phyloP scores from a whole-genome alignment of 2,888 invertebrate species.

The Leptinotarsa peninsularis region DNA sequence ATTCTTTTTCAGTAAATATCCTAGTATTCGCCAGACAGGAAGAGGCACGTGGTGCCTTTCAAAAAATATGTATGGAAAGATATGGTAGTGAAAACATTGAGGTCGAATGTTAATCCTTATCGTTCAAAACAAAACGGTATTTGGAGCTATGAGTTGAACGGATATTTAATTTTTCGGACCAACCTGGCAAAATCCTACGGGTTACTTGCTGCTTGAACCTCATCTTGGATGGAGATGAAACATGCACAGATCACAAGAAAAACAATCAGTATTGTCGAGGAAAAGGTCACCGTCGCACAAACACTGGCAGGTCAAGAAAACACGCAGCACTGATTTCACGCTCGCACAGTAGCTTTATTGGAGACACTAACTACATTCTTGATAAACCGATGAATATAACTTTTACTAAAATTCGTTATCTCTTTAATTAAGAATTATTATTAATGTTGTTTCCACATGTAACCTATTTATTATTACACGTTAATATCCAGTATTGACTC shows the following conservation, averaged over 20 bases:
- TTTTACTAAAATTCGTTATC: slow-evolving; percentile 54
- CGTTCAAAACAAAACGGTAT: slow-evolving; percentile 17
- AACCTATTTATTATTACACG: slow-evolving; percentile 43
- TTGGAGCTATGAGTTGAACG: not conserved
- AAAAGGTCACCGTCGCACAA: slow-evolving; percentile 47
- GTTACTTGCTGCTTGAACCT: slow-evolving; percentile 57
- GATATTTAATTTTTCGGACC: not conserved
- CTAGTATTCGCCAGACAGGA: not conserved
- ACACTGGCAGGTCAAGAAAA: slow-evolving; percentile 51
- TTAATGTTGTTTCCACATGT: slow-evolving; percentile 40
- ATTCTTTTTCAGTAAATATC: not conserved
- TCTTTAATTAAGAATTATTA: slow-evolving; percentile 45
- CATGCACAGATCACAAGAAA: slow-evolving; percentile 31
- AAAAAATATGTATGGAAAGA: not conserved
- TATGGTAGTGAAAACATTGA: slow-evolving; percentile 8
- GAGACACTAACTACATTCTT: slow-evolving; percentile 48
- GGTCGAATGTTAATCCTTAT: slow-evolving; percentile 13
- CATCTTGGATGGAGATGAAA: slow-evolving; percentile 45
- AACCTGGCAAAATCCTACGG: slow-evolving; percentile 53
- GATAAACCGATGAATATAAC: slow-evolving; percentile 52
- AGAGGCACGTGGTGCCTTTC: slow-evolving; percentile 4
- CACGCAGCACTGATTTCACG: slow-evolving; percentile 45
- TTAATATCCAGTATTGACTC: slow-evolving; percentile 34
- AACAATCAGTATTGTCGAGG: slow-evolving; percentile 35
- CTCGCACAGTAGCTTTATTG: slow-evolving; percentile 44